phyloP scores from a whole-genome alignment of 2,113 vertebrate species.

The Gymnocephalus cernua region DNA sequence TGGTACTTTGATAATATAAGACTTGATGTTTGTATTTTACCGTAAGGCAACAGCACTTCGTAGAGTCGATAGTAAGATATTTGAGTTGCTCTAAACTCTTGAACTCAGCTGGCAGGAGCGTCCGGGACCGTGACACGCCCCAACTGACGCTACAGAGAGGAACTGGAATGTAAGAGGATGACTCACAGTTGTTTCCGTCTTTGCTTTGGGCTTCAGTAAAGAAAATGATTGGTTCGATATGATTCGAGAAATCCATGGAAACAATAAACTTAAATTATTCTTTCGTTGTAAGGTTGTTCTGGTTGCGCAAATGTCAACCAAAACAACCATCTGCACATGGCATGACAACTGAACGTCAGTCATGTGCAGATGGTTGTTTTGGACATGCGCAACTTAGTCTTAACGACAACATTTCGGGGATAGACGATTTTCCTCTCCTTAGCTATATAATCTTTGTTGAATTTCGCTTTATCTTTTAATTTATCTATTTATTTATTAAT shows the following conservation, averaged over 20 bases:
- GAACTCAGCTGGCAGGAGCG: not conserved
- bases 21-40: slow-evolving; percentile 25
- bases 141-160: slow-evolving; percentile 2
- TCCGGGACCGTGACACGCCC: slow-evolving; percentile 48
- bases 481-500: not conserved
- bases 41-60: not conserved
- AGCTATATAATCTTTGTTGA: not conserved
- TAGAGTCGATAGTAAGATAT: not conserved
- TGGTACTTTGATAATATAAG: fast-evolving
- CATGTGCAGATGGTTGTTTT: too few relatives aligned
- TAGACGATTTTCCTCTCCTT: not conserved
- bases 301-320: too few relatives aligned
- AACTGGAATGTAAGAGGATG: not conserved
- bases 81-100: not conserved
- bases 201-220: not conserved
- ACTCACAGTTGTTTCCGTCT: not conserved
- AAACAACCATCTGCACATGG: too few relatives aligned
- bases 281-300: too few relatives aligned
- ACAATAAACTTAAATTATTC: too few relatives aligned
- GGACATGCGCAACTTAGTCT: not conserved
- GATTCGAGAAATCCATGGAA: too few relatives aligned
- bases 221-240: not conserved
- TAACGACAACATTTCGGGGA: not conserved
- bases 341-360: too few relatives aligned
- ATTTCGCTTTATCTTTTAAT: not conserved